Conservation (phyloP, 2,797 vertebrate genomes). For the Anguilla anguilla region DNA sequence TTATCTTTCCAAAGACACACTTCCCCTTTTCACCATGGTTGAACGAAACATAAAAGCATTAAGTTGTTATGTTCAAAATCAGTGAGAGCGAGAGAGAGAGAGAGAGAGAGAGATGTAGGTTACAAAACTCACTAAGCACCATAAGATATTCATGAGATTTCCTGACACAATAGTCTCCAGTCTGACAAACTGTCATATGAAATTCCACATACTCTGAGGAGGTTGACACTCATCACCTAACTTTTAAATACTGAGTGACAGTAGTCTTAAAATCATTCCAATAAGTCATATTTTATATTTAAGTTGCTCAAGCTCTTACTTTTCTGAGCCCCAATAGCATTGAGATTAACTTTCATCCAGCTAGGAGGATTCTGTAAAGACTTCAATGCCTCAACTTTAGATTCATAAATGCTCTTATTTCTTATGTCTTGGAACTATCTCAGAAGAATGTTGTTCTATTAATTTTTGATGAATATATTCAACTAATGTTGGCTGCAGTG, state of each 20-base stretch:
- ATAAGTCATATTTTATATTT: not conserved
- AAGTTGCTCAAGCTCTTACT: not conserved
- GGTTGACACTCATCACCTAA: not conserved
- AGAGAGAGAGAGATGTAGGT: not conserved
- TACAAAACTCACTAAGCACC: not conserved
- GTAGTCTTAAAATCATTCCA: not conserved
- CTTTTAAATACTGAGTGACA: not conserved
- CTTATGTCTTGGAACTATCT: slow-evolving; percentile 23
- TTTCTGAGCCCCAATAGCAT: not conserved
- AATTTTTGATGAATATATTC: slow-evolving; percentile 2
- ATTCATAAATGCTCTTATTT: not conserved
- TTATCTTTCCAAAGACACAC: not conserved
- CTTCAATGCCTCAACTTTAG: not conserved
- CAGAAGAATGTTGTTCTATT: not conserved
- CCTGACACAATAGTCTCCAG: not conserved
- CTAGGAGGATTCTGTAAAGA: not conserved
- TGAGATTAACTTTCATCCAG: not conserved
- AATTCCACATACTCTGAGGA: not conserved
- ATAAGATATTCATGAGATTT: not conserved
- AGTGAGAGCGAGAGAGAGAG: not conserved
- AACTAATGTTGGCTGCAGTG: not conserved
- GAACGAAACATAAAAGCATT: not conserved
- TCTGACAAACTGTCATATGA: not conserved
- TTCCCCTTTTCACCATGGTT: not conserved
- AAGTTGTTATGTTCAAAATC: not conserved